Evolutionary conservation across 2,113 vertebrate genomes (phyloP).

Genomic region (Hepsetus odoe): DNA sequence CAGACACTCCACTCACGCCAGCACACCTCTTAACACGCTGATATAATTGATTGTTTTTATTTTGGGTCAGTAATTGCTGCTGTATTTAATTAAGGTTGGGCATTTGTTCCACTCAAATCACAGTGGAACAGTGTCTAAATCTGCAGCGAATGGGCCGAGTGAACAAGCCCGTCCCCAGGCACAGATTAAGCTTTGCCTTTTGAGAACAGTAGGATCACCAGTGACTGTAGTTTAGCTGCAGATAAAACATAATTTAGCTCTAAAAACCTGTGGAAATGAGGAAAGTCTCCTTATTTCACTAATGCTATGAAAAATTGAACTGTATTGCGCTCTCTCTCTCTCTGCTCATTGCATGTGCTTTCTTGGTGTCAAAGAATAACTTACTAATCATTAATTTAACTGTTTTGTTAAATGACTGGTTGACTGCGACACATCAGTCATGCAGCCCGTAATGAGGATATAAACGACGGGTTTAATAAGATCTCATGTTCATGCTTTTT

Average conservation of each 20-base stretch:
- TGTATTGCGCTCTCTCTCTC: background rate
- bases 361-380: too few species aligned
- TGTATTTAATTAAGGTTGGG: background rate
- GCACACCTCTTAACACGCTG: background rate
- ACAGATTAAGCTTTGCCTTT: background rate
- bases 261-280: background rate
- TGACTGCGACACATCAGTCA: too few species aligned
- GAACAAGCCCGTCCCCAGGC: background rate
- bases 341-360: background rate
- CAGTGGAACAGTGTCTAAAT: background rate
- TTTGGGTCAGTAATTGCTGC: background rate
- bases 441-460: too few species aligned
- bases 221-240: background rate
- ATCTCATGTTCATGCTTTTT: too few species aligned
- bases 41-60: background rate
- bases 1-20: background rate
- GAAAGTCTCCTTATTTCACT: background rate
- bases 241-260: background rate
- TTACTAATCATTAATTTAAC: too few species aligned
- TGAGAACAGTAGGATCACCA: background rate
- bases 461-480: too few species aligned
- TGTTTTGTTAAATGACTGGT: too few species aligned
- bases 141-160: background rate
- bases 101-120: background rate
- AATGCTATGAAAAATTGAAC: background rate